Evolutionary conservation across 1,140 invertebrate species (phyloP), one percentile per base, ranked within the genome.

Genomic region (Acromyrmex heyeri): DNA sequence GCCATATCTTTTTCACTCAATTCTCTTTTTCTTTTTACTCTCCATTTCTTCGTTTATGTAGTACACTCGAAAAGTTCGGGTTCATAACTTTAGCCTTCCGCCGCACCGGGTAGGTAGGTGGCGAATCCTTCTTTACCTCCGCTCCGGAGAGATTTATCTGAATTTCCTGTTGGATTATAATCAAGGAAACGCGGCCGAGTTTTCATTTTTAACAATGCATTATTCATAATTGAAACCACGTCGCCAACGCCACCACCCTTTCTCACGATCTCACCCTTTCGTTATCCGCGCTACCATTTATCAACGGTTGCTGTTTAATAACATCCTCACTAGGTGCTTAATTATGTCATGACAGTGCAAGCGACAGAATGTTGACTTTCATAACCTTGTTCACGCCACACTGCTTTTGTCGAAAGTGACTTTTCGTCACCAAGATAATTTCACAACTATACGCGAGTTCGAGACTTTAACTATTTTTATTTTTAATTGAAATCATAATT

Each of bases 121-220:
- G 77, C 38, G 38, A 44, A 44, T 8, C 44, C 30, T 65, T 59
- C 34, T 64, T 48, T 61, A 16, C 50, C 30, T 59, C 48, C 55
- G 7, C 8, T 55, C 48, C n/a, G 59, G 18, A 75, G 88, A 90
- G 91, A 91, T 92, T 91, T 90, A 91, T 92, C 87, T 87, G 86
- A 93, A 90, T 92, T 90, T 90, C 64, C 86, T 85, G 89, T 67
- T 78, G 85, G 81, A 92, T 92, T 90, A 90, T 87, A 90, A 91
- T 93, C 89, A 90, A 67, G 72, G 69, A 85, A 78, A 88, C 64
- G 85, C 59, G 61, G 61, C 62, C 44, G 65, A 24, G 85, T 86
- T 85, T 85, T 88, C 55, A 67, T 86, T 91, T 88, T 89, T 89
- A 85, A 89, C 87, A 87, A 89, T 86, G 81, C 86, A 87, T 89